Percentiles rank a stretch among this genome's conserved stretches.
phyloP scores from a whole-genome alignment of 2,113 vertebrate species.

The Rhynchomys soricoides region DNA sequence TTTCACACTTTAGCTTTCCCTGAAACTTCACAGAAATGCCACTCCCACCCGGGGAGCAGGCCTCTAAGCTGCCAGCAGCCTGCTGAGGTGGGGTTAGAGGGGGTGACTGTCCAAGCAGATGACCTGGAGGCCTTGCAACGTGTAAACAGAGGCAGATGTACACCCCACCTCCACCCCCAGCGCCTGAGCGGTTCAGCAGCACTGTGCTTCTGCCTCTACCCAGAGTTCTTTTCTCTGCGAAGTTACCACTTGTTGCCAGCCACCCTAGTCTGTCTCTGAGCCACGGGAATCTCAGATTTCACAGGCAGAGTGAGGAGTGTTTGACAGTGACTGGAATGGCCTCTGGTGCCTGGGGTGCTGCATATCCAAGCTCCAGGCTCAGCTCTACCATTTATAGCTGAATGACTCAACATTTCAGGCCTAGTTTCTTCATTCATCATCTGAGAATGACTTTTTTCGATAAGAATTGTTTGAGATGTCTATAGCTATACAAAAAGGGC shows the following conservation, averaged over 20 bases:
- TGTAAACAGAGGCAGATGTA: not conserved
- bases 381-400: not conserved
- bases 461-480: not conserved
- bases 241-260: not conserved
- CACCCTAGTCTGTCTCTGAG: not conserved
- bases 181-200: not conserved
- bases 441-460: not conserved
- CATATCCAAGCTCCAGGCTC: not conserved
- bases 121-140: not conserved
- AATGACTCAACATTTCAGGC: not conserved
- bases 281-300: not conserved
- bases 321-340: not conserved
- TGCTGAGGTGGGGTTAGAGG: not conserved
- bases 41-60: not conserved
- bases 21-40: not conserved
- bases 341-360: not conserved
- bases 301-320: not conserved
- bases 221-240: not conserved
- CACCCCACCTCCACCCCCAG: accelerated
- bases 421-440: slow-evolving; percentile 9
- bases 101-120: not conserved
- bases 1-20: not conserved
- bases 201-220: not conserved
- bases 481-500: not conserved
- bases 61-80: not conserved